These are phyloP conservation scores for Denticeps clupeoides DNA, from an alignment of 2,797 vertebrate species.

Conservation along the genomic window DNA sequence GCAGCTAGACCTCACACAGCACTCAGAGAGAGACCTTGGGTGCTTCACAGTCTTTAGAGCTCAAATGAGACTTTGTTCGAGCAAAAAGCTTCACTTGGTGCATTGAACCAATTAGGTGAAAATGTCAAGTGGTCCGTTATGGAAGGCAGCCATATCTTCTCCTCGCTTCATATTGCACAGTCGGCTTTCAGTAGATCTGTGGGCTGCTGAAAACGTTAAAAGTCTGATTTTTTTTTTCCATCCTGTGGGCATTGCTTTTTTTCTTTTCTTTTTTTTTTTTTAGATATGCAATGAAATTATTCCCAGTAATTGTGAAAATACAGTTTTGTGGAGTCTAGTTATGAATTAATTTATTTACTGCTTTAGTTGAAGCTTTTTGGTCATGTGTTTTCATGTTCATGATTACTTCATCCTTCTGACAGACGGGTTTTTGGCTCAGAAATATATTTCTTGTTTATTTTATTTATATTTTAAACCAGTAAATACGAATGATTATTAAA, in stretches of 20 bases:
- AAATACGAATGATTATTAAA: constrained; percentile 13
- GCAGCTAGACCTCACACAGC: constrained; percentile 1
- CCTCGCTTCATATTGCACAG: constrained; percentile 2
- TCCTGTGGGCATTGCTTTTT: no score
- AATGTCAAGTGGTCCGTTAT: constrained; percentile 28
- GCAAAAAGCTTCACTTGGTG: constrained; percentile 20
- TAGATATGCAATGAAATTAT: no score
- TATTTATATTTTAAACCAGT: constrained; percentile 2
- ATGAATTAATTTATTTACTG: no score
- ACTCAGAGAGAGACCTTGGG: constrained; percentile 4
- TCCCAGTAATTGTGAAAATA: no score
- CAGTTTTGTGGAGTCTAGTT: no score
- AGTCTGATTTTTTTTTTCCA: no score
- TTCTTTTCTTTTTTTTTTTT: no score
- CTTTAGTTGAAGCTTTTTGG: no score
- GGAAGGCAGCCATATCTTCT: background rate
- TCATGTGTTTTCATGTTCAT: no score
- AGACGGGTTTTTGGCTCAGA: background rate
- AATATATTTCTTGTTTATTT: constrained; percentile 1
- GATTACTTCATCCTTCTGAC: background rate
- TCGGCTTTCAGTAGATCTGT: background rate
- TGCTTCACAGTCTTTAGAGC: constrained; percentile 11
- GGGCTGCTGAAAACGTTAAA: background rate
- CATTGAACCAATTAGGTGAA: constrained; percentile 24
- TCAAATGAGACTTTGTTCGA: constrained; percentile 12